Evolutionary conservation across 2,888 invertebrate species (phyloP).

Genomic region (Anthrax anthrax): DNA sequence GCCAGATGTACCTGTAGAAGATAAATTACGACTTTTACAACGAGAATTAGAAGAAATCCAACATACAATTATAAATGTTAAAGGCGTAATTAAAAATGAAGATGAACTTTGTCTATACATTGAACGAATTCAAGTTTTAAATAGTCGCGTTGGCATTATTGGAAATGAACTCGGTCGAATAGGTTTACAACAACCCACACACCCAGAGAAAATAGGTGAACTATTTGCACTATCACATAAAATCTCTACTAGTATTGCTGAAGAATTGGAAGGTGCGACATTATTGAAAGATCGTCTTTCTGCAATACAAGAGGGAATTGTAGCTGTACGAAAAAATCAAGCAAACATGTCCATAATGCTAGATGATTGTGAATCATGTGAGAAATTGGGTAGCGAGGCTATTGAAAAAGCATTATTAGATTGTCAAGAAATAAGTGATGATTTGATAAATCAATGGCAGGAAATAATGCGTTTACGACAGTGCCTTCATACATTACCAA

Average conservation of each 20-base stretch:
- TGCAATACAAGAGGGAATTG: slow-evolving; percentile 56
- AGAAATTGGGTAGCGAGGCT: slow-evolving; percentile 58
- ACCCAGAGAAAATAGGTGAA: slow-evolving; percentile 63
- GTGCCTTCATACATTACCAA: slow-evolving; percentile 62
- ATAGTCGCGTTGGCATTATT: slow-evolving; percentile 57
- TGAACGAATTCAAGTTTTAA: slow-evolving; percentile 64
- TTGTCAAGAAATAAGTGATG: slow-evolving; percentile 55
- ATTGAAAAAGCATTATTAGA: slow-evolving; percentile 62
- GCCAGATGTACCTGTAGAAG: slow-evolving; percentile 56
- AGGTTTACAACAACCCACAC: slow-evolving; percentile 55
- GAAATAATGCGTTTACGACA: slow-evolving; percentile 62
- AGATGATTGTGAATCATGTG: slow-evolving; percentile 59
- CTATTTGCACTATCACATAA: slow-evolving; percentile 54
- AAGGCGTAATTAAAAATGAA: slow-evolving; percentile 67
- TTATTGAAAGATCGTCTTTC: slow-evolving; percentile 60
- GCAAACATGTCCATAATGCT: slow-evolving; percentile 46
- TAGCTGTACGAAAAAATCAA: slow-evolving; percentile 52
- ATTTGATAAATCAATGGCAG: slow-evolving; percentile 58
- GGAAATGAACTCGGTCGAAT: slow-evolving; percentile 66
- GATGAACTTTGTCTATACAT: slow-evolving; percentile 71
- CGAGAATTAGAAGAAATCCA: slow-evolving; percentile 63
- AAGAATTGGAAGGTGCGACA: slow-evolving; percentile 62
- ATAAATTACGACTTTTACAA: slow-evolving; percentile 59
- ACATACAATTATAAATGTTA: slow-evolving; percentile 50
- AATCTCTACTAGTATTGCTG: slow-evolving; percentile 55